phyloP scores from a whole-genome alignment of 2,113 vertebrate genomes.

The Spea bombifrons region DNA sequence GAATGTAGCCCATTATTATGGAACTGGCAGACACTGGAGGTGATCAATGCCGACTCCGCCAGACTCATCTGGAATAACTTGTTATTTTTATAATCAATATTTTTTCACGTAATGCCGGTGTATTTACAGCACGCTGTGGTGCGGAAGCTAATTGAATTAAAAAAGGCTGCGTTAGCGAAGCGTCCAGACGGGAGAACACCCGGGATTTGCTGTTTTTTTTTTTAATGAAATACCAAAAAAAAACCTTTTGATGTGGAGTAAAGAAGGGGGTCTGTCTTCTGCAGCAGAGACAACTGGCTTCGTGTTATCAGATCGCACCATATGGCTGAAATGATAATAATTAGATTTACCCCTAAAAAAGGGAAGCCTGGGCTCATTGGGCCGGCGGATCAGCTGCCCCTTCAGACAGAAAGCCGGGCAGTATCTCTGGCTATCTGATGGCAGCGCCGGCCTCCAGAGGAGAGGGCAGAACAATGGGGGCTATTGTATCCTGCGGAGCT shows the following conservation, averaged over 20 bases:
- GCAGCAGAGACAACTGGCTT: not conserved
- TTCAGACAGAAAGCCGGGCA: not conserved
- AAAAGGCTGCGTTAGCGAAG: too few species aligned
- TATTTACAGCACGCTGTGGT: too few species aligned
- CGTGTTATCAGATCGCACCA: not conserved
- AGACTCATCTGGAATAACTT: too few species aligned
- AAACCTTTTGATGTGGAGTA: not conserved
- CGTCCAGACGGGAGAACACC: too few species aligned
- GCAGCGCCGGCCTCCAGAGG: slow-evolving; percentile 6
- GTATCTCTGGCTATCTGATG: slow-evolving; percentile 27
- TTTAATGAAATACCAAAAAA: too few species aligned
- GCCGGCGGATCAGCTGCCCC: not conserved
- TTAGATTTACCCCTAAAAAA: not conserved
- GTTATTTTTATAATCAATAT: too few species aligned
- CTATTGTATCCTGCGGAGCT: slow-evolving; percentile 18
- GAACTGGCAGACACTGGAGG: too few species aligned
- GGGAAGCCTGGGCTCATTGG: not conserved
- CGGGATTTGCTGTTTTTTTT: too few species aligned
- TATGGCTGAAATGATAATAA: not conserved
- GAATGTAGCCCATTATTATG: too few species aligned
- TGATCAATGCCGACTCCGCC: too few species aligned
- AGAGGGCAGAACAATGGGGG: slow-evolving; percentile 23
- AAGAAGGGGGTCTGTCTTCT: not conserved
- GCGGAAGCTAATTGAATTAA: too few species aligned
- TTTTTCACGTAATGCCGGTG: too few species aligned